Evolutionary conservation across 2,113 vertebrate genomes (phyloP).

Genomic region (Ramphastos sulfuratus): DNA sequence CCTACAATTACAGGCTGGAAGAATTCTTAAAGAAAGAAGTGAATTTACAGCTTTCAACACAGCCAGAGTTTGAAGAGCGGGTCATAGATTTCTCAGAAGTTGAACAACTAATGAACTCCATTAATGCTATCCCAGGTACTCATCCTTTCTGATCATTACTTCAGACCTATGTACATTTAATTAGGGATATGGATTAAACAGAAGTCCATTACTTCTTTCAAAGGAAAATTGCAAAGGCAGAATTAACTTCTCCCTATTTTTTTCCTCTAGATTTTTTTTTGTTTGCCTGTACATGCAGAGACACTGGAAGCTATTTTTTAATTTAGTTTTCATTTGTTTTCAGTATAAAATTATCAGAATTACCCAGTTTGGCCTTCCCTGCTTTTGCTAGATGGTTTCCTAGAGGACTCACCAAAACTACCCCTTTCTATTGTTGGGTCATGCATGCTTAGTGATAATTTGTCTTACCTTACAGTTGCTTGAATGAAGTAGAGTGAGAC

Average conservation of each 20-base stretch:
- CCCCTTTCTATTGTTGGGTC: background rate
- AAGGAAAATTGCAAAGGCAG: background rate
- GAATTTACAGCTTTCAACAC: conserved; percentile 78
- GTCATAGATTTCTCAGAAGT: conserved; percentile 86
- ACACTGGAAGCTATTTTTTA: background rate
- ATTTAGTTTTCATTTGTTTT: background rate
- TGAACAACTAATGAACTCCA: conserved; percentile 89
- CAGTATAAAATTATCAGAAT: background rate
- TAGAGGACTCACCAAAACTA: background rate
- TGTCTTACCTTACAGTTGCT: background rate
- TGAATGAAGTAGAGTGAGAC: background rate
- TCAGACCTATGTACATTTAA: background rate
- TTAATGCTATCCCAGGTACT: conserved; percentile 87
- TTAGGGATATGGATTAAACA: background rate
- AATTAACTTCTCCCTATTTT: background rate
- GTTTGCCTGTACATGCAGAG: background rate
- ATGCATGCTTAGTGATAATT: background rate
- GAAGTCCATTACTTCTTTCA: background rate
- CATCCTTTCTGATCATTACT: background rate
- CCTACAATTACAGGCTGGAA: conserved; percentile 77
- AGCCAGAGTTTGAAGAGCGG: conserved; percentile 81
- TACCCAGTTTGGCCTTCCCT: background rate
- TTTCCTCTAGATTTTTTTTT: background rate
- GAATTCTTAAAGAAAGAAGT: conserved; percentile 82
- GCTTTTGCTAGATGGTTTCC: background rate